These are phyloP conservation scores for Epistrophella euchroma DNA, from an alignment of 2,888 invertebrate species.

Conservation along the genomic window DNA sequence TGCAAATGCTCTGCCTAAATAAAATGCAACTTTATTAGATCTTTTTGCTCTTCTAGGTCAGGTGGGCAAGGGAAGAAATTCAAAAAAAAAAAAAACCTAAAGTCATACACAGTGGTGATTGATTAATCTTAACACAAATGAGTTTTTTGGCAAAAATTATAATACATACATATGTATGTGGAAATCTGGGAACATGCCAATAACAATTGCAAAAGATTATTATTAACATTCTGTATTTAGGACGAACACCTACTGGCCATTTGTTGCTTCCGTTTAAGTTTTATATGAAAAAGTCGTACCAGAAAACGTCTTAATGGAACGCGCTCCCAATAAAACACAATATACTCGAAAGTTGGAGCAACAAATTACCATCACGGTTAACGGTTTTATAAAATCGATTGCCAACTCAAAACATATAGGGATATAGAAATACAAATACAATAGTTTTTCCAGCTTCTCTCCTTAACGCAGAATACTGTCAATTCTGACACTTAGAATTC, in stretches of 20 bases:
- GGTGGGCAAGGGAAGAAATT: background rate
- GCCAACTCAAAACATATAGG: background rate
- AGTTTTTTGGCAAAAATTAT: constrained; percentile 10
- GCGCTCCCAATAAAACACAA: background rate
- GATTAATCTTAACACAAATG: constrained; percentile 13
- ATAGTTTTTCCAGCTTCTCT: background rate
- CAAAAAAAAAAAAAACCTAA: background rate
- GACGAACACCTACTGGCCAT: background rate
- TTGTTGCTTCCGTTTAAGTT: background rate
- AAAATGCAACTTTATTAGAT: constrained; percentile 58
- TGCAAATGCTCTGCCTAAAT: constrained; percentile 36
- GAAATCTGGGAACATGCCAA: background rate
- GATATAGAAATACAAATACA: background rate
- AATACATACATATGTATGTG: too few relatives aligned
- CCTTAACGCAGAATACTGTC: background rate
- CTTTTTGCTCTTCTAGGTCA: constrained; percentile 32
- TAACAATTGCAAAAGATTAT: background rate
- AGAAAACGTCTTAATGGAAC: background rate
- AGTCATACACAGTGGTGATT: constrained; percentile 5
- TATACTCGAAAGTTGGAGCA: background rate
- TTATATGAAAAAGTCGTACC: background rate
- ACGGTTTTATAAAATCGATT: too few relatives aligned
- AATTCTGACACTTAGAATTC: background rate
- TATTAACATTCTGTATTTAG: background rate
- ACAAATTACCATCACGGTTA: background rate